Evolutionary conservation across 2,113 vertebrate species (phyloP).

Genomic region (Xerus inauris): DNA sequence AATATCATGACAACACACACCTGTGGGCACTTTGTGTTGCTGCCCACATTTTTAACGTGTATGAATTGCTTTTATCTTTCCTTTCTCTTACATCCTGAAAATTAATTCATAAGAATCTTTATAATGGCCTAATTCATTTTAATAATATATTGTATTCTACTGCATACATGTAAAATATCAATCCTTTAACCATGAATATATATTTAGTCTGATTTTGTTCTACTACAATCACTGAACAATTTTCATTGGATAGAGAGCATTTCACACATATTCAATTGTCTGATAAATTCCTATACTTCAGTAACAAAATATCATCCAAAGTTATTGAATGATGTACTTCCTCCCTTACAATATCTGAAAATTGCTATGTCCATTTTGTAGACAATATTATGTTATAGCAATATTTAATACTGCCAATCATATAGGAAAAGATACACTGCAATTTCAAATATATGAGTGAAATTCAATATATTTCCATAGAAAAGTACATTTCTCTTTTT

Average conservation of each 20-base stretch:
- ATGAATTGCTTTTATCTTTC: background rate
- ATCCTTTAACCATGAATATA: background rate
- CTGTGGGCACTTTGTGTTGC: background rate
- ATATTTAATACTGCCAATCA: background rate
- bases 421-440: background rate
- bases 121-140: background rate
- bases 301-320: background rate
- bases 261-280: background rate
- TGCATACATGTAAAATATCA: background rate
- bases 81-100: background rate
- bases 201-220: background rate
- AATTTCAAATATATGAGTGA: background rate
- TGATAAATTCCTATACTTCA: background rate
- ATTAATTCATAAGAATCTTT: background rate
- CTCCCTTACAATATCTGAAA: background rate
- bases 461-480: background rate
- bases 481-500: background rate
- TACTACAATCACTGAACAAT: background rate
- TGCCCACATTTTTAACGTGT: background rate
- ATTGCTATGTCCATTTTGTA: background rate
- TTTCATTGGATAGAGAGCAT: background rate
- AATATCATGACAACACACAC: background rate
- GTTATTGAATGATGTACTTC: background rate
- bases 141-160: background rate
- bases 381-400: background rate